Evolutionary conservation across 2,797 vertebrate genomes (phyloP), one percentile per base, ranked within the genome.

Genomic region (Sphenodon punctatus): DNA sequence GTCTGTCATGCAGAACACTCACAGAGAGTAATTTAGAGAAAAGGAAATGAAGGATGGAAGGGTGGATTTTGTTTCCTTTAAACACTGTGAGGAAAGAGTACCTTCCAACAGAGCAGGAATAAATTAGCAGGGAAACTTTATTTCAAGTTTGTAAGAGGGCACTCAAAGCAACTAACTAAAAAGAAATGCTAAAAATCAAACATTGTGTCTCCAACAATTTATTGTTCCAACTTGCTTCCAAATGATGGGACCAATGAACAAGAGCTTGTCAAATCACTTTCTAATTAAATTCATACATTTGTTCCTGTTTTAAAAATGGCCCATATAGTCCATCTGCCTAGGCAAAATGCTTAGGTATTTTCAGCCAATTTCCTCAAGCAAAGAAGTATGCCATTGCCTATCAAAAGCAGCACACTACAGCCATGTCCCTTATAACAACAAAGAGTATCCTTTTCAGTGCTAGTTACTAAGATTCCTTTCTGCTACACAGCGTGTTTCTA

Each of bases 211-310:
- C 64, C 84, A 84, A 77, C n/a, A 68, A 85, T 75, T 87, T 36
- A 88, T 81, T 88, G 43, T 84, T 84, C 58, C 78, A 75, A 75
- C 36, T 49, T 86, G 83, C 71, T 87, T 76, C 77, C 80, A 80
- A 90, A 94, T 91, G 86, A 94, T 91, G 73, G 91, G 91, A 92
- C 3, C 39, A 87, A 59, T 73, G 82, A 89, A 86, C 38, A 90
- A 89, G 78, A 83, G 67, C 86, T 89, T 94, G 93, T 95, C 94
- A 95, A 88, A 92, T 90, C 78, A 85, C 69, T 89, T 92, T 83
- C 75, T 93, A 93, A 95, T 95, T 94, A 94, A 93, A 94, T 94
- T 92, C 94, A 91, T 93, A 72, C 89, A 94, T 94, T 93, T 95
- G 91, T 94, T 95, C 69, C 85, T 88, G 48, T 91, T 91, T 95